phyloP scores from a whole-genome alignment of 2,113 vertebrate species.

The Heterotis niloticus region DNA sequence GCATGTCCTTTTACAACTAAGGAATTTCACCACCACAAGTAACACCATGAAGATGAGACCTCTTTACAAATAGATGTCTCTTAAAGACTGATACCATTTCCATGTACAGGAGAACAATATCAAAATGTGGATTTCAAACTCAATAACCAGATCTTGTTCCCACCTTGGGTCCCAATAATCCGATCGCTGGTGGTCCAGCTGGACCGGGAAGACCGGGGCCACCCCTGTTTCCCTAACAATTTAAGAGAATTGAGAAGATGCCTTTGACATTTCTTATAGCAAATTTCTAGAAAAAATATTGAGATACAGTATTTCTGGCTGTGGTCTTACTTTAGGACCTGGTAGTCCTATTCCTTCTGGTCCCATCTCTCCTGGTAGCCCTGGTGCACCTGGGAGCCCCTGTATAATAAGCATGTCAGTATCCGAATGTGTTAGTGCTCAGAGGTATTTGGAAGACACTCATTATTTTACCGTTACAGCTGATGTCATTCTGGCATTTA shows the following conservation, averaged over 20 bases:
- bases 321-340: constrained; percentile 68
- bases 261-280: background rate
- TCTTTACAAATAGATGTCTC: too few relatives aligned
- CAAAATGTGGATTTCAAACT: background rate
- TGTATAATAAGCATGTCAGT: constrained; percentile 35
- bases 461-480: background rate
- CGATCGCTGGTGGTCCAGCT: constrained; percentile 58
- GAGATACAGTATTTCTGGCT: background rate
- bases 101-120: background rate
- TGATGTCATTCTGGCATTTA: too few relatives aligned
- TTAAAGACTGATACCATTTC: background rate
- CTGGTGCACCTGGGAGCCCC: constrained; percentile 71
- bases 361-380: constrained; percentile 69
- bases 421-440: background rate
- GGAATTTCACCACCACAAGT: background rate
- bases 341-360: constrained; percentile 68
- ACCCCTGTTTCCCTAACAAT: constrained; percentile 69
- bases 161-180: constrained; percentile 71
- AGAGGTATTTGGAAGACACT: background rate
- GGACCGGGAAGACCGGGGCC: constrained; percentile 62
- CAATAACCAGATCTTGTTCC: constrained; percentile 20
- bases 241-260: constrained; percentile 10
- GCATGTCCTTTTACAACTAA: background rate
- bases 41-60: too few relatives aligned
- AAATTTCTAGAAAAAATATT: background rate